phyloP scores from a whole-genome alignment of 2,113 vertebrate species.

The Rhynchomys soricoides region DNA sequence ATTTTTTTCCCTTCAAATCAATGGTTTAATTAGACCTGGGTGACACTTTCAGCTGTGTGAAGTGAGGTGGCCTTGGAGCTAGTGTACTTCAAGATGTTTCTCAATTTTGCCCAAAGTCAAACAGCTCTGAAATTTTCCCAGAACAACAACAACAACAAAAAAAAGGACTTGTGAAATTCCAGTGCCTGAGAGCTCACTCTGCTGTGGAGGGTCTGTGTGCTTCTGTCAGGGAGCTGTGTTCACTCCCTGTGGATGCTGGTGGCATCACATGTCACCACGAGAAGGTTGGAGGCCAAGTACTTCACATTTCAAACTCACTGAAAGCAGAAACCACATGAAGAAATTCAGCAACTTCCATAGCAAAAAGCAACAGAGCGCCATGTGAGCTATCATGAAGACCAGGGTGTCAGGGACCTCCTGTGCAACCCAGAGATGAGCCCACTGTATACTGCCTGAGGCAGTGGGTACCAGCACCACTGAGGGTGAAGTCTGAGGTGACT shows the following conservation, averaged over 20 bases:
- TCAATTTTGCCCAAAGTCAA: neutral
- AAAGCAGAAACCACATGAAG: too few relatives aligned
- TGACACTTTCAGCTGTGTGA: neutral
- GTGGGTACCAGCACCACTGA: neutral
- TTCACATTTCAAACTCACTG: neutral
- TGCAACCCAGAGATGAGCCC: neutral
- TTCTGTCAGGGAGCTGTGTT: neutral
- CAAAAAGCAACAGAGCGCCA: neutral
- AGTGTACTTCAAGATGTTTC: neutral
- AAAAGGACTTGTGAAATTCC: accelerated
- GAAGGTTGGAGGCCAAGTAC: neutral
- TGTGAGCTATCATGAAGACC: too few relatives aligned
- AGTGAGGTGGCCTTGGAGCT: neutral
- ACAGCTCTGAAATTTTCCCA: neutral
- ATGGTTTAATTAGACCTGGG: neutral
- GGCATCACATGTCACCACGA: neutral
- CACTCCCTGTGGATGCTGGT: too few relatives aligned
- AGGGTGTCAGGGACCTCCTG: neutral
- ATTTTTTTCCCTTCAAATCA: neutral
- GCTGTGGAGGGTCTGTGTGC: neutral
- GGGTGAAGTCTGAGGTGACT: neutral
- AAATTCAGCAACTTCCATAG: accelerated
- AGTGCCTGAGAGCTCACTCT: too few relatives aligned
- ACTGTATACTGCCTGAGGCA: accelerated
- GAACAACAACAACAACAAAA: neutral